Conservation (phyloP, 1,140 invertebrate species). For the Gryon sp. region DNA sequence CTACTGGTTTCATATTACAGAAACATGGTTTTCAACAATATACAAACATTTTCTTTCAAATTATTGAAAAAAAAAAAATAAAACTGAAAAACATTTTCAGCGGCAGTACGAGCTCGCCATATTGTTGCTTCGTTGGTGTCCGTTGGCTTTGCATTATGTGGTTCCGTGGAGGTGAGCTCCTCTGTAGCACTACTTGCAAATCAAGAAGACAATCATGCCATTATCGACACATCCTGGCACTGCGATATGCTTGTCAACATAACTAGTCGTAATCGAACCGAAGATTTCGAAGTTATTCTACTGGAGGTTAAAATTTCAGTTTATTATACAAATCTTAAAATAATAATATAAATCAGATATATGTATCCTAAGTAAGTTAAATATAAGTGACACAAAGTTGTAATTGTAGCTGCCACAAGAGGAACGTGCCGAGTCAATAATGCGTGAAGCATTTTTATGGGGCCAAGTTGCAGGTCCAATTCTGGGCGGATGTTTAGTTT, state of each 20-base stretch:
- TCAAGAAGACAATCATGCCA: constrained; percentile 77
- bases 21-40: no score
- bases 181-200: constrained; percentile 81
- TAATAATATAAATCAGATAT: no score
- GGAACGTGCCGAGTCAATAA: constrained; percentile 80
- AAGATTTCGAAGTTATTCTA: constrained; percentile 75
- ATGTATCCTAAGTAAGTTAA: no score
- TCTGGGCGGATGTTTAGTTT: constrained; percentile 81
- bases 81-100: constrained; percentile 68
- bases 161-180: constrained; percentile 81
- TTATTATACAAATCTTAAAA: no score
- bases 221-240: constrained; percentile 77
- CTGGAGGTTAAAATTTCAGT: no score
- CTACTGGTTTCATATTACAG: no score
- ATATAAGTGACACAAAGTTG: no score
- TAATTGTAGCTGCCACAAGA: constrained; percentile 78
- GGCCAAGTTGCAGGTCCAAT: constrained; percentile 81
- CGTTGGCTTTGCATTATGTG: constrained; percentile 81
- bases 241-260: constrained; percentile 77
- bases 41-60: no score
- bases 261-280: constrained; percentile 74
- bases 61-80: no score
- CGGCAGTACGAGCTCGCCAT: constrained; percentile 79
- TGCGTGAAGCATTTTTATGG: constrained; percentile 82
- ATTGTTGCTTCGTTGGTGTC: constrained; percentile 79